phyloP scores from a whole-genome alignment of 2,888 invertebrate genomes.

The Cybosia mesomella region DNA sequence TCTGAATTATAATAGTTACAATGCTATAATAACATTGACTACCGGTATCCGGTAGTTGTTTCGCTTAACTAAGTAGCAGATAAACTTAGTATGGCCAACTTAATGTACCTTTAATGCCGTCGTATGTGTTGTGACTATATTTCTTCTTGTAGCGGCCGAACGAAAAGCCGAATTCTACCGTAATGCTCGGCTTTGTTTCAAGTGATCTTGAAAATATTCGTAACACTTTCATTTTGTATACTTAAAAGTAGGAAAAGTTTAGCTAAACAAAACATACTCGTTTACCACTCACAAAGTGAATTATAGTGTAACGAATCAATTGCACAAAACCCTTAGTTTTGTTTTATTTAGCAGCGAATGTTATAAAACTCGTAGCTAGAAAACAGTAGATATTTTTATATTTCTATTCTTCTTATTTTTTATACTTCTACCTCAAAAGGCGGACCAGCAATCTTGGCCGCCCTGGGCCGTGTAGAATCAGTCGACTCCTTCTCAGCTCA shows the following conservation, averaged over 20 bases:
- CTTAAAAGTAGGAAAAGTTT: not conserved
- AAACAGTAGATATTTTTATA: no score
- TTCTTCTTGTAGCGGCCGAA: not conserved
- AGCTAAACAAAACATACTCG: not conserved
- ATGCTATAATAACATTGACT: not conserved
- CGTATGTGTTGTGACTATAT: not conserved
- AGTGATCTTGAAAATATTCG: not conserved
- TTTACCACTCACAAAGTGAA: not conserved
- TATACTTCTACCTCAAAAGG: no score
- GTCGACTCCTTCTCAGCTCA: no score
- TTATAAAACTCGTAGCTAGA: no score
- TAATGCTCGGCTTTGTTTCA: not conserved
- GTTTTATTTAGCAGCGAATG: no score
- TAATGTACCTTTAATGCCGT: no score
- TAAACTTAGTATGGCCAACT: not conserved
- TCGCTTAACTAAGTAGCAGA: not conserved
- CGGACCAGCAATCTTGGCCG: no score
- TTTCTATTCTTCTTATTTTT: no score
- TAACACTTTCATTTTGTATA: constrained; percentile 4
- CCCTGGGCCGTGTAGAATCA: no score
- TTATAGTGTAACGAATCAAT: no score
- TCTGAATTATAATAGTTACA: not conserved
- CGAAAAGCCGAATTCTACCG: not conserved
- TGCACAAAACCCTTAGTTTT: not conserved
- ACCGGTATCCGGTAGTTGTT: not conserved